Evolutionary conservation across 2,888 invertebrate species (phyloP), one percentile per base, ranked within the genome.

Genomic region (Marasmarcha lunaedactyla): DNA sequence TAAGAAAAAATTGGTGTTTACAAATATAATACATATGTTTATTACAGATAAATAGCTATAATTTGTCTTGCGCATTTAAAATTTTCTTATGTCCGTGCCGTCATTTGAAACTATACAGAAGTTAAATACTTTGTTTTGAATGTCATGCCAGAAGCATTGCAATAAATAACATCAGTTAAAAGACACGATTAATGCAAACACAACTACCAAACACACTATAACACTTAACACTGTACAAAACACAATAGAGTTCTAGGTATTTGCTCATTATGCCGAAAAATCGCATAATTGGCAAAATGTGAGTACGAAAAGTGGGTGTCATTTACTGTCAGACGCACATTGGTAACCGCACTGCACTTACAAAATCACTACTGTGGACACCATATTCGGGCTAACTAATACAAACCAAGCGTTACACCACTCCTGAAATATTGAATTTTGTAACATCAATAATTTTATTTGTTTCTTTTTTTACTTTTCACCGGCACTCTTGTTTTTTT

Each of bases 201-300:
- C n/a, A n/a, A n/a, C n/a, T n/a, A n/a, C n/a, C n/a, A n/a, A n/a
- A n/a, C n/a, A n/a, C n/a, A n/a, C n/a, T n/a, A n/a, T n/a, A n/a
- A n/a, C n/a, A n/a, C n/a, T n/a, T 67, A 45, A 57, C 55, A 62
- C 61, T 49, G 56, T 58, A 62, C 67, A 64, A 56, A 54, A 53
- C 20, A 20, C 20, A 20, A 20, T 7, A 20, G 4, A 20, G 20
- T 20, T 20, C 7, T 20, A 49, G 52, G 83, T 84, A 81, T 83
- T 83, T 77, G 79, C 81, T 81, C 81, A 81, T 84, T 78, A 76
- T 77, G 83, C 79, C 56, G 60, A 46, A 57, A 56, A 65, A 68
- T 61, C 52, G 77, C 81, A 81, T 79, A 79, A 81, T 81, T 81
- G 83, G 83, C 79, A 79, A 74, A 63, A 57, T 42, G n/a, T n/a